These are phyloP conservation scores for Urechis unicinctus DNA, from an alignment of 2,888 invertebrate species.

Conservation along the genomic window DNA sequence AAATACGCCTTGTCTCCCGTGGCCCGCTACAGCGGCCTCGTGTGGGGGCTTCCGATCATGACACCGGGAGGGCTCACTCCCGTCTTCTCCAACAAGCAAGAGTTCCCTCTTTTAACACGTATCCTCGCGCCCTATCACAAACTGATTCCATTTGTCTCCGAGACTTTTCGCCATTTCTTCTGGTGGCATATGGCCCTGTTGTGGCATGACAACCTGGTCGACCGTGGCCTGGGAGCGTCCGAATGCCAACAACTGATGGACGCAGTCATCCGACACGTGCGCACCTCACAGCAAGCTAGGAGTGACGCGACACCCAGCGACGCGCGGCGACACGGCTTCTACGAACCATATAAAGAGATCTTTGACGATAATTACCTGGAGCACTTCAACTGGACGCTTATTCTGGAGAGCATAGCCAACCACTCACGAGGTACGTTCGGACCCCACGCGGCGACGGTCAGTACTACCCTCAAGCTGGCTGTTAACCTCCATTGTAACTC, in stretches of 20 bases:
- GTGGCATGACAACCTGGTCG: conserved; percentile 7
- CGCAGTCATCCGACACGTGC: not conserved
- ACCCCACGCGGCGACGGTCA: too few species aligned
- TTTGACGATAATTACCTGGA: conserved; percentile 3
- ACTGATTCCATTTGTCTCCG: conserved; percentile 4
- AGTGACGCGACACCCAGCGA: too few species aligned
- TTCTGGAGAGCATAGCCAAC: conserved; percentile 5
- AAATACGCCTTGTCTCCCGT: conserved; percentile 76
- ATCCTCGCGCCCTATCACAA: conserved; percentile 3
- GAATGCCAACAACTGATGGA: conserved; percentile 2
- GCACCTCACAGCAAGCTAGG: too few species aligned
- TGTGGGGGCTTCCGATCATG: conserved; percentile 85
- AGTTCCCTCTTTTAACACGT: conserved; percentile 11
- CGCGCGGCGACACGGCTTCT: not conserved
- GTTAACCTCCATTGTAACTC: too few species aligned
- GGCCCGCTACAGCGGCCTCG: conserved; percentile 70
- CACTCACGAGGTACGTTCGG: conserved; percentile 7
- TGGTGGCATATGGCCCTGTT: conserved; percentile 3
- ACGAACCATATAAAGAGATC: conserved; percentile 3
- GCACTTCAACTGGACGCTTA: conserved; percentile 1
- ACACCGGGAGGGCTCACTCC: conserved; percentile 54
- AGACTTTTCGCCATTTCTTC: not conserved
- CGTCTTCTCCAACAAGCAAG: conserved; percentile 24
- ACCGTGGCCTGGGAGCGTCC: conserved; percentile 1
- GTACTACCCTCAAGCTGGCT: too few species aligned